Conservation (phyloP, 2,888 invertebrate genomes). For the Furcula furcula region DNA sequence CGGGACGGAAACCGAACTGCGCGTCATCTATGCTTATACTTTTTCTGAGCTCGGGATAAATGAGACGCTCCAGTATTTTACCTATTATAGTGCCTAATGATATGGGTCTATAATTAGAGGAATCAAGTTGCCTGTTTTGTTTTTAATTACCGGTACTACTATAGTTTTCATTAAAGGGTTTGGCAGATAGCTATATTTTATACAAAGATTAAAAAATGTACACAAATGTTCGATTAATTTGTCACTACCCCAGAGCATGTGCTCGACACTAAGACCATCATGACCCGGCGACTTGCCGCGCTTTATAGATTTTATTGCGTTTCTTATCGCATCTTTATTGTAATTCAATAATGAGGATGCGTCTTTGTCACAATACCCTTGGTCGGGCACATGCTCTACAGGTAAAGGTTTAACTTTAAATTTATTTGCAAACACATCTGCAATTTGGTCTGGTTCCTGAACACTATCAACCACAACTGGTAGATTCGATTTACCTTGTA, state of each 20-base stretch:
- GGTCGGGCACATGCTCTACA: background rate
- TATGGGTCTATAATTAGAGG: background rate
- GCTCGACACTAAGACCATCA: background rate
- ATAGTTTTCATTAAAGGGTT: background rate
- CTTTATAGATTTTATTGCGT: background rate
- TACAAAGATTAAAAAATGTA: background rate
- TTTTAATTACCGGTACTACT: background rate
- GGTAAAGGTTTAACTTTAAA: background rate
- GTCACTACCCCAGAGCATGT: background rate
- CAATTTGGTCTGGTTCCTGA: background rate
- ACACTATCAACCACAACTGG: background rate
- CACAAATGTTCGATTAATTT: background rate
- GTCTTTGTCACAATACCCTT: too few relatives aligned
- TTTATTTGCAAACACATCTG: background rate
- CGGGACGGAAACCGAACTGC: constrained; percentile 7
- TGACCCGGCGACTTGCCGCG: background rate
- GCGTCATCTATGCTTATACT: background rate
- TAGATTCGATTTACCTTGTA: background rate
- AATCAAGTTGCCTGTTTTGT: background rate
- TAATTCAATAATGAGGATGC: too few relatives aligned
- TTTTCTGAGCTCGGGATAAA: background rate
- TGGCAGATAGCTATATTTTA: background rate
- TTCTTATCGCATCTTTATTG: background rate
- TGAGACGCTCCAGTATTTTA: background rate
- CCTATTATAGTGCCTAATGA: background rate